Conservation (phyloP, 2,113 vertebrate genomes). For the Apteryx mantelli region DNA sequence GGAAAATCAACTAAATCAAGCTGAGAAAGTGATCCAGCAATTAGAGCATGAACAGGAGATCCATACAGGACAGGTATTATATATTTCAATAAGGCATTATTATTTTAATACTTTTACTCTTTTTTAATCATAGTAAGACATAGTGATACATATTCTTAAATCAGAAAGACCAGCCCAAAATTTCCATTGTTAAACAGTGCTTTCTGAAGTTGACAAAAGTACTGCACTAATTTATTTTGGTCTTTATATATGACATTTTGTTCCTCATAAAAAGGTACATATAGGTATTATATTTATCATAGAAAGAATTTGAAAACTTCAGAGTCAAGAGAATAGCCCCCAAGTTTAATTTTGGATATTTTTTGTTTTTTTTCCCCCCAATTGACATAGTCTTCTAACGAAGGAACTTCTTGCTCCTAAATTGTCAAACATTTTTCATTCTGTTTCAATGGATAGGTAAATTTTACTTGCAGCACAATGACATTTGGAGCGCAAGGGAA, state of each 20-base stretch:
- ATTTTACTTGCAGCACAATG: neutral
- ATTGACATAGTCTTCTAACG: neutral
- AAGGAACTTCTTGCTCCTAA: neutral
- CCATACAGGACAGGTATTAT: conserved; percentile 72
- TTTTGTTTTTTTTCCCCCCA: neutral
- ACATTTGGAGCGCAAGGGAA: neutral
- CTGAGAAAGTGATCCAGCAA: conserved; percentile 68
- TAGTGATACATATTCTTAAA: neutral
- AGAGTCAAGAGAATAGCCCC: neutral
- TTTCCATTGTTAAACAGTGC: neutral
- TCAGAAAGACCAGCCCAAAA: neutral
- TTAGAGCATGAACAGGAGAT: conserved; percentile 59
- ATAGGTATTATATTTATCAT: neutral
- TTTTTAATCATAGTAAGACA: neutral
- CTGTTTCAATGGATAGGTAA: neutral
- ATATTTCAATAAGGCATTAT: neutral
- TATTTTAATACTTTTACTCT: neutral
- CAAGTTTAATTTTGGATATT: neutral
- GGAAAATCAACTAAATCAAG: conserved; percentile 70
- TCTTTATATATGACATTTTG: neutral
- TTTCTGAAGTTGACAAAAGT: neutral
- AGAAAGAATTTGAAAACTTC: neutral
- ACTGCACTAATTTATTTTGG: neutral
- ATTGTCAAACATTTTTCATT: neutral
- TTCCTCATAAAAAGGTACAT: neutral